Evolutionary conservation across 2,888 invertebrate species (phyloP).

Genomic region (Hypercompe scribonia): DNA sequence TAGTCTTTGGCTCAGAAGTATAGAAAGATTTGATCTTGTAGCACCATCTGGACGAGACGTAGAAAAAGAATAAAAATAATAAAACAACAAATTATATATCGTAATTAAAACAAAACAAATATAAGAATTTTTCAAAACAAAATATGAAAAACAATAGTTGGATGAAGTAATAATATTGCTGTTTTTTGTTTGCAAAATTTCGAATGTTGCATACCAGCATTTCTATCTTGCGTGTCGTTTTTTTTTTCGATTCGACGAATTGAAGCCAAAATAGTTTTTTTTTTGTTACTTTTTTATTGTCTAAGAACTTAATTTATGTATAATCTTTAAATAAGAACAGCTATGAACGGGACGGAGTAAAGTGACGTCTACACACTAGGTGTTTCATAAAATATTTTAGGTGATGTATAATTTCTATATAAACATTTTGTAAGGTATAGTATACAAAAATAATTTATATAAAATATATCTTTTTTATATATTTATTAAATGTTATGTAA

Average conservation of each 20-base stretch:
- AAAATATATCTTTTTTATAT: constrained; percentile 22
- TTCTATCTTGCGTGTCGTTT: not conserved
- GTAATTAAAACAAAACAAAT: constrained; percentile 36
- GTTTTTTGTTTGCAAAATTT: not conserved
- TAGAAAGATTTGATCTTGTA: constrained; percentile 76
- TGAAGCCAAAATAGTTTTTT: not conserved
- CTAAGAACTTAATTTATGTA: constrained; percentile 1
- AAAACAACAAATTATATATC: constrained; percentile 46
- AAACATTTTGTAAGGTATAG: constrained; percentile 5
- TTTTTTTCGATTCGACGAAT: not conserved
- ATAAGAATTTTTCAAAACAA: constrained; percentile 19
- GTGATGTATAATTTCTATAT: constrained; percentile 10
- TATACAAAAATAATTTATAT: not conserved
- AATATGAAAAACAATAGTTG: constrained; percentile 9
- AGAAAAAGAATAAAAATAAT: constrained; percentile 54
- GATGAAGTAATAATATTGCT: not conserved
- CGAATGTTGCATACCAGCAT: not conserved
- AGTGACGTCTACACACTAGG: constrained; percentile 64
- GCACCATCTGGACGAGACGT: constrained; percentile 78
- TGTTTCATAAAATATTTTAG: constrained; percentile 9
- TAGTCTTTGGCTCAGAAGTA: constrained; percentile 82
- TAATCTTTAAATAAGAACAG: constrained; percentile 59
- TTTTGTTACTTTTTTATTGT: not conserved
- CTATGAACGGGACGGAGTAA: constrained; percentile 72
- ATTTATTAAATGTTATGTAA: not conserved